Evolutionary conservation across 1,140 invertebrate species (phyloP).

Genomic region (Liolophura sinensis): DNA sequence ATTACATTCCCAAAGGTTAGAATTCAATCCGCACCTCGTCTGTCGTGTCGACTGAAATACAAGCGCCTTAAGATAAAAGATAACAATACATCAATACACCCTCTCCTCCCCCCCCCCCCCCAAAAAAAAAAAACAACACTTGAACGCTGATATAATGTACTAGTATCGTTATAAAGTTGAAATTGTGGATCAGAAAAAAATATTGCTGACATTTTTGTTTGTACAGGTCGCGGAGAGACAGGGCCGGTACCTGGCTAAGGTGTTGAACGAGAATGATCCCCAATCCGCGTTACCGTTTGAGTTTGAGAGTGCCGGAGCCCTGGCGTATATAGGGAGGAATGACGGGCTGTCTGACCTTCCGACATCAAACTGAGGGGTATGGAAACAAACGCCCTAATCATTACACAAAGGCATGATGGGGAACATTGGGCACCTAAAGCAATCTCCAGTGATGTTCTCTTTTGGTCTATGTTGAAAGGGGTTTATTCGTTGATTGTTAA

Average conservation of each 20-base stretch:
- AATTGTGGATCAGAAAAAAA: too few species aligned
- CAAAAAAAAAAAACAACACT: neutral
- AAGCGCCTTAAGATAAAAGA: too few species aligned
- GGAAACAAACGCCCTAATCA: too few species aligned
- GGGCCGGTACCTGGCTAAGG: constrained; percentile 40
- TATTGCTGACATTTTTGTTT: too few species aligned
- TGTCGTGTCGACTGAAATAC: too few species aligned
- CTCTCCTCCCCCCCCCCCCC: neutral
- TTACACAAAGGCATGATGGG: neutral
- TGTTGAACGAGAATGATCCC: constrained; percentile 23
- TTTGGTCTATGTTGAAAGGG: too few species aligned
- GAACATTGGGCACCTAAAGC: too few species aligned
- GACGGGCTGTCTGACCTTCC: constrained; percentile 39
- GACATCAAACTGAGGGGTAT: constrained; percentile 37
- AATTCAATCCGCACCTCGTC: too few species aligned
- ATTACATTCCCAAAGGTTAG: too few species aligned
- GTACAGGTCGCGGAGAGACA: constrained; percentile 40
- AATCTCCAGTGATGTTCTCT: too few species aligned
- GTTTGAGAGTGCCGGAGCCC: constrained; percentile 41
- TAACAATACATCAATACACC: neutral
- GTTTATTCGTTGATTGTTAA: too few species aligned
- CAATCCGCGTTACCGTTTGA: constrained; percentile 25
- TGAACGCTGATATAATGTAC: neutral
- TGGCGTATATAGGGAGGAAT: constrained; percentile 50
- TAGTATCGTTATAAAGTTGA: too few species aligned